These are phyloP conservation scores for Melolontha melolontha DNA, from an alignment of 2,888 invertebrate species.

Conservation along the genomic window DNA sequence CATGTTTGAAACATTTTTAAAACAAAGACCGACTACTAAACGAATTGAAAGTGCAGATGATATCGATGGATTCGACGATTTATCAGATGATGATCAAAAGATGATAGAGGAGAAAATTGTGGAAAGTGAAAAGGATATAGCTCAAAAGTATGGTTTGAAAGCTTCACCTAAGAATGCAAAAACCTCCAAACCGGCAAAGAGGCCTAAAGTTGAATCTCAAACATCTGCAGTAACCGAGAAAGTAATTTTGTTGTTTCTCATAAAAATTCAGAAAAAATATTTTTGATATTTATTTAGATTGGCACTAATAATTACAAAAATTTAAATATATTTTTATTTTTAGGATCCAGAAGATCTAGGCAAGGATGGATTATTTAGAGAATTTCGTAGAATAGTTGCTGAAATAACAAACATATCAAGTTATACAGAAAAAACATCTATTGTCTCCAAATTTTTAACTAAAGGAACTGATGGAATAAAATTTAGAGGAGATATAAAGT, in stretches of 20 bases:
- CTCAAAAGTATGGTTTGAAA: constrained; percentile 65
- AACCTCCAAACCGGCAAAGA: constrained; percentile 47
- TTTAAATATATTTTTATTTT: neutral
- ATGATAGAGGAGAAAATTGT: constrained; percentile 73
- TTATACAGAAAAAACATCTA: constrained; percentile 84
- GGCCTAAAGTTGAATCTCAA: constrained; percentile 36
- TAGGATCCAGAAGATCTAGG: constrained; percentile 37
- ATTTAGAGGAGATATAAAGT: constrained; percentile 81
- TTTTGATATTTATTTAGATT: neutral
- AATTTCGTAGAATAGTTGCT: constrained; percentile 82
- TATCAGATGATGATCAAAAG: constrained; percentile 77
- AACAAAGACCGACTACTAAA: constrained; percentile 85
- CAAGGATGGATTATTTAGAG: constrained; percentile 80
- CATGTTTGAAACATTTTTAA: constrained; percentile 81
- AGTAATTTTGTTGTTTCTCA: neutral
- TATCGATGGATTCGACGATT: constrained; percentile 79
- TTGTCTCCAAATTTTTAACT: constrained; percentile 76
- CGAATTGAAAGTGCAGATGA: constrained; percentile 84
- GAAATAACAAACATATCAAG: constrained; percentile 82
- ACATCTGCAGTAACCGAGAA: constrained; percentile 10
- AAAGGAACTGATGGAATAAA: constrained; percentile 71
- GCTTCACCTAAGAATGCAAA: constrained; percentile 55
- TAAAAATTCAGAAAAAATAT: neutral
- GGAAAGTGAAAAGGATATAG: constrained; percentile 71
- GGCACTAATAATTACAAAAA: no score